Evolutionary conservation across 2,888 invertebrate genomes (phyloP).

Genomic region (Cerastoderma edule): DNA sequence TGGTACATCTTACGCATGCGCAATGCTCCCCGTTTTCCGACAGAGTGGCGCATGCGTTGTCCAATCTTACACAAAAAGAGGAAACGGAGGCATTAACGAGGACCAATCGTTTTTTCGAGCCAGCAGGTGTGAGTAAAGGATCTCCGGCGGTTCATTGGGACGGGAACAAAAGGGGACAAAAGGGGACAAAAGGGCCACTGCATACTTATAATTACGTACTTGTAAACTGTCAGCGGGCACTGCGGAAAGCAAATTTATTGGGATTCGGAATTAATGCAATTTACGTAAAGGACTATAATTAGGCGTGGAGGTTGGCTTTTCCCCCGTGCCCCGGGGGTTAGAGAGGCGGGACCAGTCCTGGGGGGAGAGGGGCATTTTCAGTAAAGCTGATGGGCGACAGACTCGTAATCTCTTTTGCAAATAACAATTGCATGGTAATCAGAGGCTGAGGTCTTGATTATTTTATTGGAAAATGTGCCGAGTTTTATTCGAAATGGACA

Average conservation of each 20-base stretch:
- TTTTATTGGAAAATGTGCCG: constrained; percentile 25
- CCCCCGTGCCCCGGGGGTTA: constrained; percentile 41
- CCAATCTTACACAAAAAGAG: constrained; percentile 59
- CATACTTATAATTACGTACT: constrained; percentile 65
- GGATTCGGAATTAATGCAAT: constrained; percentile 60
- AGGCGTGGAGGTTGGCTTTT: constrained; percentile 43
- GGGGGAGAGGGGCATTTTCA: constrained; percentile 1
- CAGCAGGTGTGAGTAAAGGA: constrained; percentile 55
- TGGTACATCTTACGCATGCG: too few relatives aligned
- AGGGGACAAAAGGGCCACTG: constrained; percentile 38
- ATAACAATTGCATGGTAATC: constrained; percentile 22
- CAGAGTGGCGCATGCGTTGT: constrained; percentile 38
- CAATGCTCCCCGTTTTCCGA: background rate
- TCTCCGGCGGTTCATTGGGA: constrained; percentile 10
- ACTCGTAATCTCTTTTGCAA: constrained; percentile 22
- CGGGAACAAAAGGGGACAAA: constrained; percentile 38
- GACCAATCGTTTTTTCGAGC: constrained; percentile 40
- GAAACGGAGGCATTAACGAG: constrained; percentile 47
- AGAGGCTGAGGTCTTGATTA: constrained; percentile 14
- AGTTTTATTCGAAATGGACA: too few relatives aligned
- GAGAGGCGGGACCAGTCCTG: background rate
- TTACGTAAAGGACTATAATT: constrained; percentile 66
- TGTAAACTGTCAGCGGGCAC: constrained; percentile 62
- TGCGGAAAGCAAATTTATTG: constrained; percentile 63
- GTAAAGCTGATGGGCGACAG: constrained; percentile 18